phyloP scores from a whole-genome alignment of 2,113 vertebrate species.

The Oryzias woworae region DNA sequence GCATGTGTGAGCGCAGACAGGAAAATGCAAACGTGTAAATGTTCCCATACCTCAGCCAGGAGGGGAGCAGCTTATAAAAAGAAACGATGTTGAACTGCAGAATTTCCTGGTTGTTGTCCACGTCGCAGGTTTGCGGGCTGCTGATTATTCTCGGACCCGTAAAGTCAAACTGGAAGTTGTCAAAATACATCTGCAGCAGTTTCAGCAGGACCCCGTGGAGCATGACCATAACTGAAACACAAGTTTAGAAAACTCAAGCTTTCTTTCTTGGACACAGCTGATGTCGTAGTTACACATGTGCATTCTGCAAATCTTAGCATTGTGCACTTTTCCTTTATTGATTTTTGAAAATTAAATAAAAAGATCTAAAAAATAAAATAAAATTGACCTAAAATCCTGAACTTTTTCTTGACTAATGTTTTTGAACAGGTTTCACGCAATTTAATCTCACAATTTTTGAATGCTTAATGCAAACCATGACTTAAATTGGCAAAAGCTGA shows the following conservation, averaged over 20 bases:
- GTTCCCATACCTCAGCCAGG: conserved; percentile 63
- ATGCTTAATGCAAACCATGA: too few relatives aligned
- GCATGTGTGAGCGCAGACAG: neutral
- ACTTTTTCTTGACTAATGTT: too few relatives aligned
- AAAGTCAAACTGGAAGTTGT: conserved; percentile 74
- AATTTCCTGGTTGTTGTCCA: conserved; percentile 44
- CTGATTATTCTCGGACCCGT: conserved; percentile 2
- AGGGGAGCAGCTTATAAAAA: conserved; percentile 59
- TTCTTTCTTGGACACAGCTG: neutral
- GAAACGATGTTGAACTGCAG: conserved; percentile 62
- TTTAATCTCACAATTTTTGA: too few relatives aligned
- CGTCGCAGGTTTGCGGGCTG: conserved; percentile 8
- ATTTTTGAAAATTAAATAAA: too few relatives aligned
- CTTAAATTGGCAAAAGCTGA: too few relatives aligned
- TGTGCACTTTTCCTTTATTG: too few relatives aligned
- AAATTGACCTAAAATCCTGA: too few relatives aligned
- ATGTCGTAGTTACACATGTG: neutral
- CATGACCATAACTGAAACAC: conserved; percentile 47
- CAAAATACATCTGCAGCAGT: conserved; percentile 71
- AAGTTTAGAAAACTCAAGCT: neutral
- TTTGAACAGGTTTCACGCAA: too few relatives aligned
- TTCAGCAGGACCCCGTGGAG: conserved; percentile 63
- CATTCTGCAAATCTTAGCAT: too few relatives aligned
- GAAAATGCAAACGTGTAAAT: neutral
- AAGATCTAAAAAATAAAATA: too few relatives aligned